phyloP scores from a whole-genome alignment of 2,888 invertebrate genomes.

The Pteria penguin region DNA sequence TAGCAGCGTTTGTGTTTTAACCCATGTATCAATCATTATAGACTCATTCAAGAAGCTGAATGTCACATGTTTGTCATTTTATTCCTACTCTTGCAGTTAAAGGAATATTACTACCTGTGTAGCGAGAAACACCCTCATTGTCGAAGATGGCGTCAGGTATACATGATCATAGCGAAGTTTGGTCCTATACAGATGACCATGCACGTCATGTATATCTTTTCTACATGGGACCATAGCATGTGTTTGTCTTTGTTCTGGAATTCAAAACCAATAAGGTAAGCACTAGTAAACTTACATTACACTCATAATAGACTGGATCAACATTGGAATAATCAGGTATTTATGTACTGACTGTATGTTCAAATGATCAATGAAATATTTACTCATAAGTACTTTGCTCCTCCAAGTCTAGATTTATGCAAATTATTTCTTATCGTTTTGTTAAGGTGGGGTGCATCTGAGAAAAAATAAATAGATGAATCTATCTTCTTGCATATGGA shows the following conservation, averaged over 20 bases:
- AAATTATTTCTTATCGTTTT: constrained; percentile 14
- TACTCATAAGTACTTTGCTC: constrained; percentile 4
- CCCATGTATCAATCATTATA: no score
- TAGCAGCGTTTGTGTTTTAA: no score
- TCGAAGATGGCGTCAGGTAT: constrained; percentile 9
- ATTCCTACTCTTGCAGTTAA: no score
- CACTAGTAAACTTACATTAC: no score
- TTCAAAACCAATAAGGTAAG: background rate
- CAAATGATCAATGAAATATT: no score
- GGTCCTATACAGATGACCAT: background rate
- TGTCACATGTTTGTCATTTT: no score
- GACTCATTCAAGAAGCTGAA: no score
- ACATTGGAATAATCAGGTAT: no score
- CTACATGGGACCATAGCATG: constrained; percentile 12
- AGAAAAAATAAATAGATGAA: background rate
- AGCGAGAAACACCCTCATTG: constrained; percentile 2
- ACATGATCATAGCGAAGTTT: constrained; percentile 3
- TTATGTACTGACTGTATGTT: no score
- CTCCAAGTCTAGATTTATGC: constrained; percentile 2
- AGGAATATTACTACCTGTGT: constrained; percentile 2
- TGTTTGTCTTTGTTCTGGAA: background rate
- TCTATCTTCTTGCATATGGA: background rate
- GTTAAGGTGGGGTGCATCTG: constrained; percentile 1
- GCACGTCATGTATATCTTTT: background rate
- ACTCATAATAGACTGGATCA: no score